Percentiles rank a stretch among this genome's conserved stretches.
Evolutionary conservation across 1,140 invertebrate genomes (phyloP).

Genomic region (Melitaea cinxia): DNA sequence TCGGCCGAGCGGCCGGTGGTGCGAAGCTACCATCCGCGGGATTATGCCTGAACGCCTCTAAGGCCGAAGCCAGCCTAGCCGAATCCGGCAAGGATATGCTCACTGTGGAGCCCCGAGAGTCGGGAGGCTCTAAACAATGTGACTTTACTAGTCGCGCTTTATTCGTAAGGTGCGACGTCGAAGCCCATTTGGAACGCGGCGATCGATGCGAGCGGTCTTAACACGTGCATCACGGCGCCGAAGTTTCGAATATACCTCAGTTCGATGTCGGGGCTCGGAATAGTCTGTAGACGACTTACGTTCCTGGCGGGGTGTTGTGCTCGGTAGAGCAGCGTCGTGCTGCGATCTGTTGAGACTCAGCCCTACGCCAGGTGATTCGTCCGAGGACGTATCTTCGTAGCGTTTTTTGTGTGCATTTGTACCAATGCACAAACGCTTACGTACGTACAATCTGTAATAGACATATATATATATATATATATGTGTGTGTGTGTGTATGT

Average conservation of each 20-base stretch:
- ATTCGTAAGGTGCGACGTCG: conserved; percentile 91
- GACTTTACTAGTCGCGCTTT: conserved; percentile 85
- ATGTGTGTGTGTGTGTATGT: too few relatives aligned
- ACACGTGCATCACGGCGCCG: conserved; percentile 74
- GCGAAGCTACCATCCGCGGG: conserved; percentile 91
- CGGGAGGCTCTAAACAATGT: too few relatives aligned
- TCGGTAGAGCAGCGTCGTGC: conserved; percentile 83
- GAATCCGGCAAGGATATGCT: too few relatives aligned
- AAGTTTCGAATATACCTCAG: conserved; percentile 67
- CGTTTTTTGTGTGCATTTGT: too few relatives aligned
- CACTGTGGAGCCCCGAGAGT: too few relatives aligned
- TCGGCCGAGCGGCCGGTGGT: conserved; percentile 85
- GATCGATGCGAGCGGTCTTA: conserved; percentile 59
- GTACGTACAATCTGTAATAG: too few relatives aligned
- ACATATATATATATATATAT: too few relatives aligned
- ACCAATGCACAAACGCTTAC: too few relatives aligned
- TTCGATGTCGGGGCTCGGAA: conserved; percentile 77
- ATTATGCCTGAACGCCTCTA: conserved; percentile 93
- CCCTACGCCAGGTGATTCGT: too few relatives aligned
- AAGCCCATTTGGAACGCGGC: conserved; percentile 89
- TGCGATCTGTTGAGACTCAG: too few relatives aligned
- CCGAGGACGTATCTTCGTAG: too few relatives aligned
- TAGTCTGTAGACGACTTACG: conserved; percentile 80
- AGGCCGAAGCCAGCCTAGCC: conserved; percentile 88
- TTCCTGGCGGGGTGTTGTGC: conserved; percentile 84